phyloP scores from a whole-genome alignment of 2,113 vertebrate species.

The Cinclus cinclus region DNA sequence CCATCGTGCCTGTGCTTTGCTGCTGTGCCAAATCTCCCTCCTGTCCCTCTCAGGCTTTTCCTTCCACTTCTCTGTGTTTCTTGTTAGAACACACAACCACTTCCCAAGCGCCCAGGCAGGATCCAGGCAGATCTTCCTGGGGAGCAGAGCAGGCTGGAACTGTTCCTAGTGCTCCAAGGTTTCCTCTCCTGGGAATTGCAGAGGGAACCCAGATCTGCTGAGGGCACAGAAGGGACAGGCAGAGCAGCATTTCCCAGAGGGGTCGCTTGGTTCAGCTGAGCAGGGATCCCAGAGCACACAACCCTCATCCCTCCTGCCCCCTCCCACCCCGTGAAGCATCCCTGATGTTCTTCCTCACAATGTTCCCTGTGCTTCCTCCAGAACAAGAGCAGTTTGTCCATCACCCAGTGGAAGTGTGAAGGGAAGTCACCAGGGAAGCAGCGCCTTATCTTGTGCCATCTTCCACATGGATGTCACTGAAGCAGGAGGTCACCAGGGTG shows the following conservation, averaged over 20 bases:
- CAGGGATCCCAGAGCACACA: neutral
- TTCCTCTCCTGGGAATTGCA: neutral
- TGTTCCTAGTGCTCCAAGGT: neutral
- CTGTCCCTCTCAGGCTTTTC: neutral
- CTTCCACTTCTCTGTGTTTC: neutral
- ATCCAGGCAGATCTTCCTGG: neutral
- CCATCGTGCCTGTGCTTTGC: neutral
- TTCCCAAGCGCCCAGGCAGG: neutral
- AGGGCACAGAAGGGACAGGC: neutral
- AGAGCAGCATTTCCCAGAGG: neutral
- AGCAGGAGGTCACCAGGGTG: neutral
- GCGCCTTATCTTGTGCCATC: neutral
- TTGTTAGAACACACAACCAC: neutral
- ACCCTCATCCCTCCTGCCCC: neutral
- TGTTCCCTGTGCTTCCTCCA: neutral
- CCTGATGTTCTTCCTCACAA: neutral
- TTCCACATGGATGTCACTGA: fast-evolving
- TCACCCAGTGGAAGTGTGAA: neutral
- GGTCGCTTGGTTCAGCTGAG: neutral
- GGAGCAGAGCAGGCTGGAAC: neutral
- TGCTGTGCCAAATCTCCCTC: constrained; percentile 26
- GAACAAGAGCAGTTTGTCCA: neutral
- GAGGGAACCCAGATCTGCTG: neutral
- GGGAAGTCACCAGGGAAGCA: neutral
- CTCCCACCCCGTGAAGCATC: fast-evolving